These are phyloP conservation scores for Lithophane leautieri DNA, from an alignment of 2,888 invertebrate species.

Conservation along the genomic window DNA sequence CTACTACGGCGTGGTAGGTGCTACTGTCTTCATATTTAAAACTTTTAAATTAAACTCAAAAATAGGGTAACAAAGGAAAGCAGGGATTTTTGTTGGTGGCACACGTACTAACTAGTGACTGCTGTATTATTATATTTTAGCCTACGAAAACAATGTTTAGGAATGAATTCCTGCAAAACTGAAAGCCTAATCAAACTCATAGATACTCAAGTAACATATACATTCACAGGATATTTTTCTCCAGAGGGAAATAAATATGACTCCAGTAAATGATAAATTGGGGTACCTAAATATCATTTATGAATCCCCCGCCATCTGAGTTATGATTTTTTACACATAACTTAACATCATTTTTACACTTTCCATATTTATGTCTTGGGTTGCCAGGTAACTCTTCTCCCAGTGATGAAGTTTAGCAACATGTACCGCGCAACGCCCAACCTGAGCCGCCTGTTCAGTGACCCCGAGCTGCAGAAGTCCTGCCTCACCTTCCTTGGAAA, in stretches of 20 bases:
- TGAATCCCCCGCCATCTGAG: neutral
- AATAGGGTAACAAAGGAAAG: neutral
- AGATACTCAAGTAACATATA: neutral
- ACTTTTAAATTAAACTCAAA: neutral
- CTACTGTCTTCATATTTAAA: neutral
- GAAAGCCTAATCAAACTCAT: neutral
- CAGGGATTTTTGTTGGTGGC: neutral
- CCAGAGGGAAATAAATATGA: neutral
- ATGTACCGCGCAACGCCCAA: constrained; percentile 95
- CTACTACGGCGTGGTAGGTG: constrained; percentile 92
- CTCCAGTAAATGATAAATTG: neutral
- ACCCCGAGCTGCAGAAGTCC: constrained; percentile 92
- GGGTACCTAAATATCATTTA: neutral
- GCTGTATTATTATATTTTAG: neutral
- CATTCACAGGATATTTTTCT: neutral
- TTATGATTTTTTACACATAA: neutral
- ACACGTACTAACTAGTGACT: too few species aligned
- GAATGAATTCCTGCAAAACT: too few species aligned
- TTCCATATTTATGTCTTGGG: neutral
- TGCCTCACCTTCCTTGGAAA: constrained; percentile 91
- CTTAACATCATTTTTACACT: neutral
- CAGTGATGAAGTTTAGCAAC: constrained; percentile 96
- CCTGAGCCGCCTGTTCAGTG: constrained; percentile 92
- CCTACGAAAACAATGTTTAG: neutral
- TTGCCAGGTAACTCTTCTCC: constrained; percentile 91